Evolutionary conservation across 2,797 vertebrate genomes (phyloP), one percentile per base, ranked within the genome.

Genomic region (Phoebastria nigripes): DNA sequence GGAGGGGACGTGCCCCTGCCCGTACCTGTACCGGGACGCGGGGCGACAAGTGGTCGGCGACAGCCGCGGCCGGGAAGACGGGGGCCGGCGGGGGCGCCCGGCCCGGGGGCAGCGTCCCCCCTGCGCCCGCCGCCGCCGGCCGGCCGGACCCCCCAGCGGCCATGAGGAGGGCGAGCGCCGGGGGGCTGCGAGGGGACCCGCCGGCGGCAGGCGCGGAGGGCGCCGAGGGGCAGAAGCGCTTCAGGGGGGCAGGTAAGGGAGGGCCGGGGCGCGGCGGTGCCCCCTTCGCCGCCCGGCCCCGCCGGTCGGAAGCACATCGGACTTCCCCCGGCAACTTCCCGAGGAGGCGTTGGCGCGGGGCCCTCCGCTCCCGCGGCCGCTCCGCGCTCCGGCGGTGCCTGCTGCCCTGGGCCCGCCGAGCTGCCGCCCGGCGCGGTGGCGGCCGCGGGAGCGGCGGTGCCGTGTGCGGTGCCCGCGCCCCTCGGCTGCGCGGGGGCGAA

Each of bases 11-110:
- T 42, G 55, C 42, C 66, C 47, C 70, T 29, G 35, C 29, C 65
- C 54, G 19, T 89, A 93, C 93, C 93, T 77, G 84, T 31, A 33
- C 47, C 8, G 67, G 49, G 91, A 46, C 67, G 44, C 39, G 41
- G 85, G 77, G 59, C 47, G 84, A 94, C 94, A 96, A 96, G 94
- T 96, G 90, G 72, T 26, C n/a, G 42, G 39, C 44, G 19, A 35
- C 35, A 41, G 17, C 72, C 8, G 47, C 26, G 11, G 81, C 66
- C 29, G 51, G 35, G 51, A 42, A 58, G 63, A 69, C 31, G 44
- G 59, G 52, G 62, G 11, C 12, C 4, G 55, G 77, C 25, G 51
- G 66, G 62, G 55, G 12, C 7, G 5, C 3, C 22, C 18, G 31
- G 76, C 42, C 25, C 37, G 25, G 47, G 42, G 67, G 21, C 69